phyloP scores from a whole-genome alignment of 2,888 invertebrate species.

The Smittia sp. region DNA sequence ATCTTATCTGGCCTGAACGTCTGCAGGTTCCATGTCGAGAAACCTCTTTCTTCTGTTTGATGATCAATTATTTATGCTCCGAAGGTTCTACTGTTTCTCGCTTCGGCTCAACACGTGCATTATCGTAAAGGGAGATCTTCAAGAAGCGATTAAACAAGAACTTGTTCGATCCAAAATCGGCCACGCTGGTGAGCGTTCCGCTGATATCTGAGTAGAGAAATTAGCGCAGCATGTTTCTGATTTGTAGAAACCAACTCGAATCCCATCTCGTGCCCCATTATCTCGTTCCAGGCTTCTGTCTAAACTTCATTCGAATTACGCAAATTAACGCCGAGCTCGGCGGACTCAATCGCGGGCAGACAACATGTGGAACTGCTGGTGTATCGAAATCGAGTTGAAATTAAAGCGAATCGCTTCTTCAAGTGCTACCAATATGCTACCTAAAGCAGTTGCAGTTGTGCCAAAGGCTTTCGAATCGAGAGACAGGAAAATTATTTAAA shows the following conservation, averaged over 20 bases:
- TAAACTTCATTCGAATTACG: neutral
- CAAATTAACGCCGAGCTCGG: neutral
- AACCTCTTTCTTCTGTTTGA: constrained; percentile 8
- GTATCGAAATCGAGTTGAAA: neutral
- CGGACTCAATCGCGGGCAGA: neutral
- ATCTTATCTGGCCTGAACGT: constrained; percentile 25
- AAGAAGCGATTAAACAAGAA: neutral
- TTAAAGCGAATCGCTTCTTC: neutral
- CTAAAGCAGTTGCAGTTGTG: neutral
- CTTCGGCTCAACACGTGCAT: constrained; percentile 31
- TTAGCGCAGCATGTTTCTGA: neutral
- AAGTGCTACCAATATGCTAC: constrained; percentile 8
- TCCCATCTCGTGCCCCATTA: neutral
- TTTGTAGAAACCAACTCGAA: neutral
- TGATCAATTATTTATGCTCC: constrained; percentile 31
- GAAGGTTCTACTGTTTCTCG: constrained; percentile 6
- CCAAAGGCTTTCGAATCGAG: too few species aligned
- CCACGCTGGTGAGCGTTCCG: neutral
- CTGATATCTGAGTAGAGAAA: neutral
- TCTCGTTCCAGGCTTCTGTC: neutral
- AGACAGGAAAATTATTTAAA: too few species aligned
- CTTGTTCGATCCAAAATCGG: neutral
- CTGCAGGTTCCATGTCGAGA: neutral
- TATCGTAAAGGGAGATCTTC: neutral
- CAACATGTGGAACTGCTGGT: neutral